phyloP scores from a whole-genome alignment of 2,888 invertebrate species.

The Gastrophysa polygoni region DNA sequence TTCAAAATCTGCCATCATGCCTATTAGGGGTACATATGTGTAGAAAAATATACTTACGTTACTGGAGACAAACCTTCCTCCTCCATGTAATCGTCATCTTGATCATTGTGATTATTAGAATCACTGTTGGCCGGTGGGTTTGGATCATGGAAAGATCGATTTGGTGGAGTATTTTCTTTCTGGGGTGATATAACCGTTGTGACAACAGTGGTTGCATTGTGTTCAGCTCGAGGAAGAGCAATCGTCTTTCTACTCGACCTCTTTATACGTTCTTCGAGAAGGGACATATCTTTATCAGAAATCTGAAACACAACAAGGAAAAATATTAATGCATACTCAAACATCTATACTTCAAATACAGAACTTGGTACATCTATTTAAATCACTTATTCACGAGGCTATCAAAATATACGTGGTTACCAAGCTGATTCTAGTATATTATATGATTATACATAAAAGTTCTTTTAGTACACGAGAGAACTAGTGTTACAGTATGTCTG shows the following conservation, averaged over 20 bases:
- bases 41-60: slow-evolving; percentile 35
- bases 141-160: slow-evolving; percentile 17
- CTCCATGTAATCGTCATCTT: slow-evolving; percentile 52
- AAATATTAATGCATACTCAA: background rate
- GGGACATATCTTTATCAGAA: slow-evolving; percentile 91
- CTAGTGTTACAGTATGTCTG: too few relatives aligned
- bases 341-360: too few relatives aligned
- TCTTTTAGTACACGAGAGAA: too few relatives aligned
- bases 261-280: slow-evolving; percentile 95
- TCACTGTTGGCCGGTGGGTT: slow-evolving; percentile 17
- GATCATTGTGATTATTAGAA: slow-evolving; percentile 47
- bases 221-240: slow-evolving; percentile 38
- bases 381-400: too few relatives aligned
- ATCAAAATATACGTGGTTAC: too few relatives aligned
- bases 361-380: too few relatives aligned
- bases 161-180: slow-evolving; percentile 34
- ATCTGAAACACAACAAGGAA: slow-evolving; percentile 62
- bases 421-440: too few relatives aligned
- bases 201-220: slow-evolving; percentile 31
- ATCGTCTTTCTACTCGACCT: slow-evolving; percentile 76
- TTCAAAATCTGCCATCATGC: too few relatives aligned
- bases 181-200: slow-evolving; percentile 29
- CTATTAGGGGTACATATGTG: too few relatives aligned
- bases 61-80: slow-evolving; percentile 45
- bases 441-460: too few relatives aligned